Evolutionary conservation across 2,888 invertebrate genomes (phyloP).

Genomic region (Conus canariensis): DNA sequence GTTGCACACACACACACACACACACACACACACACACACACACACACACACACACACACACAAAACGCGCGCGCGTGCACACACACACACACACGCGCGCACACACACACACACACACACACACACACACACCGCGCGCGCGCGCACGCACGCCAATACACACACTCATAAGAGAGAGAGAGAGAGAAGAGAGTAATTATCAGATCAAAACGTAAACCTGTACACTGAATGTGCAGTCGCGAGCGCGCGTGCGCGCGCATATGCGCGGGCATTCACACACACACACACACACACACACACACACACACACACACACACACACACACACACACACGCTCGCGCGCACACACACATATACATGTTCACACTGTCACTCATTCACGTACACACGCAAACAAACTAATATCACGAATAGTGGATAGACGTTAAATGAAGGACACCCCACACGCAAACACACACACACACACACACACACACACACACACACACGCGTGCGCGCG

Average conservation of each 20-base stretch:
- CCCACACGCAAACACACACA: neutral
- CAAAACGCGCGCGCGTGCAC: too few species aligned
- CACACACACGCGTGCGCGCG: neutral
- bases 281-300: neutral
- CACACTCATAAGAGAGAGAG: neutral
- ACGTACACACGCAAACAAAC: too few species aligned
- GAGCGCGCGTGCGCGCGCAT: neutral
- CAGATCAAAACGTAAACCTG: neutral
- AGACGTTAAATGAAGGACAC: too few species aligned
- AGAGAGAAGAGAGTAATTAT: too few species aligned
- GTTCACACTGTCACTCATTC: too few species aligned
- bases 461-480: conserved; percentile 10
- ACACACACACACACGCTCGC: neutral
- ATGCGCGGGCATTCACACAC: neutral
- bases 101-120: too few species aligned
- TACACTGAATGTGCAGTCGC: neutral
- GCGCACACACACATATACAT: too few species aligned
- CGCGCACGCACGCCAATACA: neutral
- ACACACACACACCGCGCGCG: neutral
- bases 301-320: conserved; percentile 24
- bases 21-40: too few species aligned
- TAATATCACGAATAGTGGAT: too few species aligned
- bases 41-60: too few species aligned
- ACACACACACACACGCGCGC: too few species aligned
- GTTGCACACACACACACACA: too few species aligned